phyloP scores from a whole-genome alignment of 1,140 invertebrate genomes.

The Mactra quadrangularis region DNA sequence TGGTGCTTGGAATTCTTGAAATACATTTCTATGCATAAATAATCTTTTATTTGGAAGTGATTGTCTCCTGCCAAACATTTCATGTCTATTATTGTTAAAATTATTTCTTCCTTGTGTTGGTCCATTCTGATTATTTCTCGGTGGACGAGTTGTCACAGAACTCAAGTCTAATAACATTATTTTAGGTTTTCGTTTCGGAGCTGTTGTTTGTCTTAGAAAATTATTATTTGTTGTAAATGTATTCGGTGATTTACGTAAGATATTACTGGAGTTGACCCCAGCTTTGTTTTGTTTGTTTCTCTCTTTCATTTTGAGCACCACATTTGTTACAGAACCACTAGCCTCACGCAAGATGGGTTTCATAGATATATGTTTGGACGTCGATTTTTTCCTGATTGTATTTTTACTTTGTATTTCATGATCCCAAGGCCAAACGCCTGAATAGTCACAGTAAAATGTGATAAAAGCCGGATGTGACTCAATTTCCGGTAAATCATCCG shows the following conservation, averaged over 20 bases:
- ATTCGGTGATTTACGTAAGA: background rate
- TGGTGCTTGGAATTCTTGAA: slow-evolving; percentile 14
- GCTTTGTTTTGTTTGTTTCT: background rate
- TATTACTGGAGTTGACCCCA: background rate
- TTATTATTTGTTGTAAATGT: slow-evolving; percentile 9
- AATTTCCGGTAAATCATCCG: slow-evolving; percentile 45
- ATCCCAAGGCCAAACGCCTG: slow-evolving; percentile 56
- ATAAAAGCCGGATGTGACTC: slow-evolving; percentile 19
- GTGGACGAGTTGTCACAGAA: slow-evolving; percentile 33
- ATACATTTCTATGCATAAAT: slow-evolving; percentile 9
- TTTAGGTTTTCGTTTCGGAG: background rate
- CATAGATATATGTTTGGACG: background rate
- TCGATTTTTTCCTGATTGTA: background rate
- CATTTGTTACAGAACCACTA: background rate
- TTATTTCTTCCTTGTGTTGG: background rate
- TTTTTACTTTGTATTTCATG: slow-evolving; percentile 23
- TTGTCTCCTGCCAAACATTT: background rate
- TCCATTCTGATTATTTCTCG: background rate
- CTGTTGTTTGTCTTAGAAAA: background rate
- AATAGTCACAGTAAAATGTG: slow-evolving; percentile 63
- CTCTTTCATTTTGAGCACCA: background rate
- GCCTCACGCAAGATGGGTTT: slow-evolving; percentile 6
- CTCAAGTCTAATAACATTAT: slow-evolving; percentile 33
- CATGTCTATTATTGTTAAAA: background rate
- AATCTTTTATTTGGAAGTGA: slow-evolving; percentile 19